A percentile compares a stretch with the other conserved stretches of the same genome.
Evolutionary conservation across 2,113 vertebrate species (phyloP).

Genomic region (Chionis minor): DNA sequence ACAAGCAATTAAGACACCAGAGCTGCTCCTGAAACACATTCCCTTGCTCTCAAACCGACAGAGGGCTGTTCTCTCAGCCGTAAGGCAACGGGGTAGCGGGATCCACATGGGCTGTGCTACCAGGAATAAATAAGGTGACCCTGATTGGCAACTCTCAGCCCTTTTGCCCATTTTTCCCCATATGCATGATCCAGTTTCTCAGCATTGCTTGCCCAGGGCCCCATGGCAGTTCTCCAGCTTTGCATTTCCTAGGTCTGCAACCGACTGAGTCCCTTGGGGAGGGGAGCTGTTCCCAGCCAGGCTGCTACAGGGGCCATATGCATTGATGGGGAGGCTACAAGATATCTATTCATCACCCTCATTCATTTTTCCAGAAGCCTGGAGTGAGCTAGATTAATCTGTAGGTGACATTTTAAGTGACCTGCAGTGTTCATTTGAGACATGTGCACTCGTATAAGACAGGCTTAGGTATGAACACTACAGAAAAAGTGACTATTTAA

Average conservation of each 20-base stretch:
- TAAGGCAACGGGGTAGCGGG: accelerated
- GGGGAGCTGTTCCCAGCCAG: not conserved
- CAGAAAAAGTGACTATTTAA: not conserved
- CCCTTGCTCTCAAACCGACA: accelerated
- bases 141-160: not conserved
- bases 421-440: not conserved
- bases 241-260: not conserved
- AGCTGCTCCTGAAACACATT: not conserved
- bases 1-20: slow-evolving; percentile 20
- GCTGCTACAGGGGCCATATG: not conserved
- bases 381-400: not conserved
- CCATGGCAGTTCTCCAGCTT: not conserved
- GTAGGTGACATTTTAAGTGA: slow-evolving; percentile 13
- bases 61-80: not conserved
- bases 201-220: not conserved
- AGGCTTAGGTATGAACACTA: not conserved
- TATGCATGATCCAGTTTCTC: not conserved
- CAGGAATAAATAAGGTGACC: not conserved
- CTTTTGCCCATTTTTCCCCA: not conserved
- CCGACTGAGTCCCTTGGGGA: not conserved
- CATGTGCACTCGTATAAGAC: not conserved
- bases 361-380: not conserved
- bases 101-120: not conserved
- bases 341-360: not conserved
- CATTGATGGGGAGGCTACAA: not conserved